Percentiles rank a stretch among this genome's conserved stretches.
phyloP scores from a whole-genome alignment of 1,140 invertebrate genomes.

The Hylaeus anthracinus region DNA sequence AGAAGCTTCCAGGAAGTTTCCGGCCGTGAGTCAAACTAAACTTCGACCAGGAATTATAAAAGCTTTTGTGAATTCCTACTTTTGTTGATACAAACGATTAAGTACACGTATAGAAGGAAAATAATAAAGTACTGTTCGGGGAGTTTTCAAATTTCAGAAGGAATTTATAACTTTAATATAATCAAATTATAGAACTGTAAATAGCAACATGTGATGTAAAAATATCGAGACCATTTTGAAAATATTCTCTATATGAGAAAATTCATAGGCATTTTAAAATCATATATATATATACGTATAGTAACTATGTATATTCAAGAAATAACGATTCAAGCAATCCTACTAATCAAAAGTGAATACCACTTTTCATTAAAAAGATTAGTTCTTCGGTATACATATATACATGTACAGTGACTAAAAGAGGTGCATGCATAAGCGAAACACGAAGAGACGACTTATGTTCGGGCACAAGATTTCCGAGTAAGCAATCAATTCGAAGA shows the following conservation, averaged over 20 bases:
- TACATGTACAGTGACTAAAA: background rate
- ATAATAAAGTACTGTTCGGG: background rate
- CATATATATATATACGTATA: too few species aligned
- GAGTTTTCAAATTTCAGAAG: too few species aligned
- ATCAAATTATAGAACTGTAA: background rate
- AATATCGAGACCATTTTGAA: background rate
- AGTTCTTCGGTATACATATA: too few species aligned
- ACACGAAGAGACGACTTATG: conserved; percentile 7
- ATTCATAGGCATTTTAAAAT: too few species aligned
- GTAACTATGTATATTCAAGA: too few species aligned
- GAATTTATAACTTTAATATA: too few species aligned
- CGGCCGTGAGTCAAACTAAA: conserved; percentile 12
- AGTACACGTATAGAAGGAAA: background rate
- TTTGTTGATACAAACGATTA: background rate
- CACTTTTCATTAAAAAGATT: too few species aligned
- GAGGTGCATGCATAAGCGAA: background rate
- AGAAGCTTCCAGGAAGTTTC: background rate
- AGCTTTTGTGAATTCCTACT: background rate
- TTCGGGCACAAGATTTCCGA: conserved; percentile 25
- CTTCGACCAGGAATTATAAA: background rate
- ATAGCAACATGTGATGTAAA: background rate
- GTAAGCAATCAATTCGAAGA: conserved; percentile 45
- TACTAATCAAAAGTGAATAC: too few species aligned
- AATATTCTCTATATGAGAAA: background rate
- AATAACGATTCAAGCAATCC: too few species aligned